These are phyloP conservation scores for Trachymyrmex septentrionalis DNA, from an alignment of 1,140 invertebrate genomes.

Conservation along the genomic window DNA sequence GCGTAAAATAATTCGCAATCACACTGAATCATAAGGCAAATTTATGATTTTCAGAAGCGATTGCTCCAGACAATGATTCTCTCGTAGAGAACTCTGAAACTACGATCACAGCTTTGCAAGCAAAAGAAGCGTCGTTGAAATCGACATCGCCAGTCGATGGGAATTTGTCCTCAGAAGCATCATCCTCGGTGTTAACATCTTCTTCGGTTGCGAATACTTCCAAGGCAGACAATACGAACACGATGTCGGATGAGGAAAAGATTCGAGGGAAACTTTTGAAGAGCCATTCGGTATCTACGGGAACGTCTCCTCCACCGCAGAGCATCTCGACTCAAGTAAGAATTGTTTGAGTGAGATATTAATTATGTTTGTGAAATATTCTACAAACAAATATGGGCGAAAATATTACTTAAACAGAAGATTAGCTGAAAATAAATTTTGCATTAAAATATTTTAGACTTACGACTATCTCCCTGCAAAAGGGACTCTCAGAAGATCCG, in stretches of 20 bases:
- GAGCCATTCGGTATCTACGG: constrained; percentile 82
- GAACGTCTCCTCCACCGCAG: constrained; percentile 95
- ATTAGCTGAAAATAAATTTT: constrained; percentile 13
- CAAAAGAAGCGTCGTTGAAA: not conserved
- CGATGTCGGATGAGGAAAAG: not conserved
- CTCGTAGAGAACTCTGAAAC: not conserved
- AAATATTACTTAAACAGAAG: not conserved
- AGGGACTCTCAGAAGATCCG: constrained; percentile 71
- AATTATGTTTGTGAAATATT: not conserved
- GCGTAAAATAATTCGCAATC: not conserved
- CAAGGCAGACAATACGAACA: constrained; percentile 9
- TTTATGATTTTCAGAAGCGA: constrained; percentile 66
- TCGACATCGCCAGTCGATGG: not conserved
- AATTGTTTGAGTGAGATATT: constrained; percentile 6
- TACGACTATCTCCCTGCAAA: constrained; percentile 78
- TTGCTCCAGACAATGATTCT: constrained; percentile 44
- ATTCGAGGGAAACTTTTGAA: constrained; percentile 60
- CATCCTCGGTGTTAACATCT: constrained; percentile 8
- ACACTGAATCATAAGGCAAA: not conserved
- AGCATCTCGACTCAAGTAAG: constrained; percentile 94
- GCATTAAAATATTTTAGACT: constrained; percentile 77
- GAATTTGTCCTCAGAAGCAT: not conserved
- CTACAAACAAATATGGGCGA: not conserved
- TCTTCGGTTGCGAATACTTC: not conserved
- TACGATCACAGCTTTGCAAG: not conserved